Conservation (phyloP, 2,888 invertebrate species). For the Chaitophorus viminalis region DNA sequence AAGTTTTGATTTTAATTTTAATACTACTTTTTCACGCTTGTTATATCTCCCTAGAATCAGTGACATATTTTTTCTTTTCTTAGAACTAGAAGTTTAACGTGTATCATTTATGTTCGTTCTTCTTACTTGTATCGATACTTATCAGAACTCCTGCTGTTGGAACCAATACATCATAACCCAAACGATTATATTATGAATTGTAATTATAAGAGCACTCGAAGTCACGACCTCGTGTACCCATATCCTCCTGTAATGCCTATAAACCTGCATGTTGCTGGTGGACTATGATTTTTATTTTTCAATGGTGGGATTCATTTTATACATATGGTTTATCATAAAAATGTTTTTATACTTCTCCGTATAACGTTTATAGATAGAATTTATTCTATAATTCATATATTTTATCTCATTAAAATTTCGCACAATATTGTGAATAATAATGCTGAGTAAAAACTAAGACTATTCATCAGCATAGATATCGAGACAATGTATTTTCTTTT, state of each 20-base stretch:
- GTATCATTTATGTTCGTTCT: background rate
- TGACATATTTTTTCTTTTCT: background rate
- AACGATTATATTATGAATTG: conserved; percentile 20
- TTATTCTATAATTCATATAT: background rate
- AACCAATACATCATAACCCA: conserved; percentile 42
- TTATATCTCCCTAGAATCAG: background rate
- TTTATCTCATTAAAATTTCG: background rate
- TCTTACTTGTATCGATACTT: conserved; percentile 15
- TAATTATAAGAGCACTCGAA: conserved; percentile 42
- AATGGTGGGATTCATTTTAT: background rate
- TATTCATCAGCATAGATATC: background rate
- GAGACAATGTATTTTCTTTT: background rate
- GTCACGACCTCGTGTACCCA: conserved; percentile 37
- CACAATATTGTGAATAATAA: background rate
- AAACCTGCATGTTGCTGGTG: background rate
- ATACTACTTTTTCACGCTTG: background rate
- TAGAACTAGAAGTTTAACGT: conserved; percentile 6
- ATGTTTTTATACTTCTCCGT: background rate
- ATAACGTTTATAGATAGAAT: background rate
- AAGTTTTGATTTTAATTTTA: conserved; percentile 1
- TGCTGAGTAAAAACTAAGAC: background rate
- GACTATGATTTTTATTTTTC: conserved; percentile 12
- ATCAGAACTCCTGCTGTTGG: conserved; percentile 39
- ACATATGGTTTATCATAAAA: conserved; percentile 4
- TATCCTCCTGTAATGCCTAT: conserved; percentile 11